Evolutionary conservation across 2,113 vertebrate species (phyloP), one percentile per base, ranked within the genome.

Genomic region (Psettodes erumei): DNA sequence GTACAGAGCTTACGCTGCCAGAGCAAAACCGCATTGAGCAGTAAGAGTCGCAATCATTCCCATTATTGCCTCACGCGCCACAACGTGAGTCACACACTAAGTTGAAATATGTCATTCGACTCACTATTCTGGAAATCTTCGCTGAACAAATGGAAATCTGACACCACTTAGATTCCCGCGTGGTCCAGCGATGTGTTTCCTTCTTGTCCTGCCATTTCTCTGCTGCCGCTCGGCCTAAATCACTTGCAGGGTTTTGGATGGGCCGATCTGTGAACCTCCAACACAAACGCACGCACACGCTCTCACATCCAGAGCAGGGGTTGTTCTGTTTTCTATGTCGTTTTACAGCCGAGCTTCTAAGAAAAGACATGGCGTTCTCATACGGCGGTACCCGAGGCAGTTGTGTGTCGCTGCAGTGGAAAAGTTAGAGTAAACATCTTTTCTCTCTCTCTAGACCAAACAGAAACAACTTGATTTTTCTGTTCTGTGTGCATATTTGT

Each of bases 81-180:
- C 61, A 69, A 45, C 58, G 76, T 82, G 81, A 89, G 74, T 86
- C 83, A 85, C 58, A 35, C 33, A 71, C 65, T 42, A 81, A 74
- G 64, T 75, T 82, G 82, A 72, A 71, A 61, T 85, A 72, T 88
- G 74, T 86, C n/a, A n/a, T n/a, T n/a, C n/a, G n/a, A n/a, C 25
- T 35, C 79, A 79, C 59, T 55, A 12, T 35, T 78, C 50, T 68
- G 65, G 51, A 86, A 69, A 72, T 60, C 60, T 71, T 71, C 56
- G 43, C 58, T 71, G 63, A 83, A 63, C 56, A 37, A 69, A 77
- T 45, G 3, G 77, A 88, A 88, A 85, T 53, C 19, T 63, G 56
- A 88, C 32, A 68, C 73, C 45, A 43, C 42, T 47, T 2, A 42
- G 23, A 71, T 78, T 67, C 67, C 18, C 28, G 23, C 38, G 3